phyloP scores from a whole-genome alignment of 2,113 vertebrate genomes.

The Colinus virginianus region DNA sequence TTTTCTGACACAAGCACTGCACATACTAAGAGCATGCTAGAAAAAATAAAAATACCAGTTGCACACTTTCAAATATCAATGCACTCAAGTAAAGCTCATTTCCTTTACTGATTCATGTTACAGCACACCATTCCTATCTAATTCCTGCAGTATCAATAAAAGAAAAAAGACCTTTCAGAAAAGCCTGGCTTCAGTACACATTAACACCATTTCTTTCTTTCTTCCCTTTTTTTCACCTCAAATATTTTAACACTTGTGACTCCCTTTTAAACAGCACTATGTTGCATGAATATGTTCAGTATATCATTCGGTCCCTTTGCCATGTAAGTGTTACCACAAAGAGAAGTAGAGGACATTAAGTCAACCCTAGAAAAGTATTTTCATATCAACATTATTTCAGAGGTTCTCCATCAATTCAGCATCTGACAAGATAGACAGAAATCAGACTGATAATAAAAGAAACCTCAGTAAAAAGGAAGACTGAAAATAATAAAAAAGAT shows the following conservation, averaged over 20 bases:
- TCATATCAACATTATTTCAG: neutral
- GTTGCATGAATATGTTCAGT: neutral
- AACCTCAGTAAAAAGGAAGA: neutral
- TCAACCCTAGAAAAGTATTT: neutral
- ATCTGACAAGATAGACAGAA: neutral
- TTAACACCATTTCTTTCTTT: neutral
- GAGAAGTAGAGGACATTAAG: neutral
- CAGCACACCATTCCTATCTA: neutral
- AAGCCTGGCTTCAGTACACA: neutral
- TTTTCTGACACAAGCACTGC: neutral
- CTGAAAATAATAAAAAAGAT: neutral
- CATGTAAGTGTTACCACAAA: neutral
- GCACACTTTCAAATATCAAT: neutral
- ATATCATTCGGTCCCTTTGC: neutral
- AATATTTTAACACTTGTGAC: neutral
- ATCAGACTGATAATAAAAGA: neutral
- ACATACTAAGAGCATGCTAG: neutral
- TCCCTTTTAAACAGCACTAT: neutral
- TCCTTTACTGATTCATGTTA: neutral
- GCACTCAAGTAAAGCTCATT: neutral
- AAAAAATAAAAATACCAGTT: neutral
- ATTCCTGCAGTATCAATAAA: neutral
- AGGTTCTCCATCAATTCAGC: neutral
- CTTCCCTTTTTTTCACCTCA: neutral
- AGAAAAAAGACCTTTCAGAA: neutral